These are phyloP conservation scores for Yponomeuta evonymella DNA, from an alignment of 2,888 invertebrate genomes.

Conservation along the genomic window DNA sequence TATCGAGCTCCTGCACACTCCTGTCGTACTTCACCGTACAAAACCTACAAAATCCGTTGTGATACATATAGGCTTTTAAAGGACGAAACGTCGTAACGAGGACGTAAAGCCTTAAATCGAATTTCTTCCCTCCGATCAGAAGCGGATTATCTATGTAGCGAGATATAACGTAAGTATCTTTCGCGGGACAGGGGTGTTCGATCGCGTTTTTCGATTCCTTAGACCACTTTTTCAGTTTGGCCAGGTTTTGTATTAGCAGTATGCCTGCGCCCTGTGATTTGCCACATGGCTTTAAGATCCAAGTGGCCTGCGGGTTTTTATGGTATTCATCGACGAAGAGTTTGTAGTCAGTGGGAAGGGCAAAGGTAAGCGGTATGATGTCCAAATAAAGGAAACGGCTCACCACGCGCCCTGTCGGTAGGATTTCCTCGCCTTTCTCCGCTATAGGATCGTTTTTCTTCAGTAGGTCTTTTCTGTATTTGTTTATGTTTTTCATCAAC, in stretches of 20 bases:
- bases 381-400: slow-evolving; percentile 84
- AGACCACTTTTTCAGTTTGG: slow-evolving; percentile 88
- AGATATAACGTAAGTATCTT: slow-evolving; percentile 95
- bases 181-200: slow-evolving; percentile 84
- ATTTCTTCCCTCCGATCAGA: slow-evolving; percentile 95
- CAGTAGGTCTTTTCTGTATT: slow-evolving; percentile 90
- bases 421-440: slow-evolving; percentile 69
- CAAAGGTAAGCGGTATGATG: slow-evolving; percentile 92
- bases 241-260: slow-evolving; percentile 89
- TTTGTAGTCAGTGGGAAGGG: slow-evolving; percentile 92
- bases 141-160: slow-evolving; percentile 95
- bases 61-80: slow-evolving; percentile 92
- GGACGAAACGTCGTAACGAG: slow-evolving; percentile 95
- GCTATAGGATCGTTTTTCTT: slow-evolving; percentile 87
- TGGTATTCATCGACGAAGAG: slow-evolving; percentile 94
- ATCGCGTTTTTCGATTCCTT: slow-evolving; percentile 84
- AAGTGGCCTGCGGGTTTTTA: slow-evolving; percentile 89
- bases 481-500: slow-evolving; percentile 91
- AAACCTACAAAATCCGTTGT: slow-evolving; percentile 94
- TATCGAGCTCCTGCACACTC: slow-evolving; percentile 90
- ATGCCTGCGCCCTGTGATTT: slow-evolving; percentile 91
- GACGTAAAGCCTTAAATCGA: slow-evolving; percentile 93
- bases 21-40: slow-evolving; percentile 97
- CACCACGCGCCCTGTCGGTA: slow-evolving; percentile 72
- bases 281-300: slow-evolving; percentile 95